phyloP scores from a whole-genome alignment of 2,113 vertebrate genomes.

The Apteryx owenii region DNA sequence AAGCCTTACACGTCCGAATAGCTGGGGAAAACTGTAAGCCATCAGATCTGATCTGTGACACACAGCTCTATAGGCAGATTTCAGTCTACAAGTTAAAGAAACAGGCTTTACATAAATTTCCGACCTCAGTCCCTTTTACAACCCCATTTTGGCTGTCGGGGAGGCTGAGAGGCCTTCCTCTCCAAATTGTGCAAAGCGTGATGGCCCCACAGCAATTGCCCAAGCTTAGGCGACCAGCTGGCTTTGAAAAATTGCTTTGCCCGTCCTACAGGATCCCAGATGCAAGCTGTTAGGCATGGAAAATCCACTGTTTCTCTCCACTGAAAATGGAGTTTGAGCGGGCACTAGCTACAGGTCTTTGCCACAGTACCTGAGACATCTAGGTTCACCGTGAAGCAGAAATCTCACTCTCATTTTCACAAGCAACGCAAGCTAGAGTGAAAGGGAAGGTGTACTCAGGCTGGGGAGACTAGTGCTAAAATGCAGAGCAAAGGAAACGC shows the following conservation, averaged over 20 bases:
- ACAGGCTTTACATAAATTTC: background rate
- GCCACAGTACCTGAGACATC: background rate
- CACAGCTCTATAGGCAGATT: background rate
- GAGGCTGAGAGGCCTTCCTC: background rate
- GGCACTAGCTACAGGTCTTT: background rate
- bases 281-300: background rate
- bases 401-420: background rate
- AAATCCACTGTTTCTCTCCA: background rate
- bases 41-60: background rate
- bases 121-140: background rate
- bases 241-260: background rate
- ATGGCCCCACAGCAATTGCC: background rate
- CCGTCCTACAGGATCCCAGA: background rate
- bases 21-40: slow-evolving; percentile 10
- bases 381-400: background rate
- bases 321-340: background rate
- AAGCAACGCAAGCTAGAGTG: background rate
- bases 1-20: background rate
- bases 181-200: background rate
- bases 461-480: background rate
- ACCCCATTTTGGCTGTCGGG: background rate
- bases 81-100: background rate
- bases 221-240: background rate
- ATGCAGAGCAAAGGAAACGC: background rate
- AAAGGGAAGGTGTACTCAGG: background rate